Base-by-base conservation (phyloP, 2,888 invertebrate genomes). In the Spisula subtruncata region DNA sequence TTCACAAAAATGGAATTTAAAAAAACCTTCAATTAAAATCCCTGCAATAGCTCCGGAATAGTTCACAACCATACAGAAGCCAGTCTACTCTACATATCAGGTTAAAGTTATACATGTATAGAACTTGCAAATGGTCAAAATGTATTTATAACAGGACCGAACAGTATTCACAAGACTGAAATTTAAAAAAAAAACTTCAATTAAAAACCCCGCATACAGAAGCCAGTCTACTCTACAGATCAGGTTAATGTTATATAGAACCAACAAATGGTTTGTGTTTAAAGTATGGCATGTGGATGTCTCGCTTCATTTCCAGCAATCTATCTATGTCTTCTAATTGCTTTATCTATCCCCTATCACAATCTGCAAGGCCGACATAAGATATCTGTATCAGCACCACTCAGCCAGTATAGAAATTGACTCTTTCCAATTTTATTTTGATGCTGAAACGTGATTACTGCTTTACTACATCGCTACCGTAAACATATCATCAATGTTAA, bases 201-300 rank as follows among this genome's bases (percentile, higher is more conserved):
- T n/a, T n/a, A n/a, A n/a, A n/a, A n/a, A n/a, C n/a, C n/a, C n/a
- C 6, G 6, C n/a, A 60, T 6, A 60, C 12, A 60, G 14, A 18
- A 60, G 60, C 60, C 0, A 60, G 60, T 60, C 60, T 60, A 60
- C n/a, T n/a, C n/a, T n/a, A n/a, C n/a, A n/a, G 60, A 66, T 25
- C 60, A 6, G 60, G 25, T n/a, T 66, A 66, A 66, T 25, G 25
- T 66, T 66, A n/a, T 25, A 66, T 25, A 66, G 60, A 66, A 12
- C 82, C 82, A 51, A 87, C 87, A 87, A 87, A 87, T 87, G 87
- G 71, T 71, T 87, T 35, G 75, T 87, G 87, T 87, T 75, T 51
- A 71, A 35, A 51, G 41, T 41, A 41, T 87, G 87, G 87, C 87
- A 87, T 51, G 18, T 87, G 87, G 71, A 81, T 46, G 32, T n/a